phyloP scores from a whole-genome alignment of 2,888 invertebrate genomes.

The Epinotia brunnichana region DNA sequence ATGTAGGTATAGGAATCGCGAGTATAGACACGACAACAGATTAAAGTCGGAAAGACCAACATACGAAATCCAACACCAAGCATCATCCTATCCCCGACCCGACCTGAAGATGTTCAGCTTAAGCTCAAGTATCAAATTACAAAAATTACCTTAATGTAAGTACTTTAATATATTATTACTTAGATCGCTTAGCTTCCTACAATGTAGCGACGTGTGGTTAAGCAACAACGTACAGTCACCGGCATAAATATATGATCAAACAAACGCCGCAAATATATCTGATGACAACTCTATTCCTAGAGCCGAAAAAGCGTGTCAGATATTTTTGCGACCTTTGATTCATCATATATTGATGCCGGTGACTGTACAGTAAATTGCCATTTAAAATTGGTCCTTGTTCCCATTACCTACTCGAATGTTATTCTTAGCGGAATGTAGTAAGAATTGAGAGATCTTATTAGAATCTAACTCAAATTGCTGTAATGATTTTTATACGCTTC shows the following conservation, averaged over 20 bases:
- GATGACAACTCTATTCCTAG: too few relatives aligned
- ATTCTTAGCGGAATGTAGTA: background rate
- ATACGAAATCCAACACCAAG: too few relatives aligned
- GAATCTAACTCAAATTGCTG: background rate
- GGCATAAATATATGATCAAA: too few relatives aligned
- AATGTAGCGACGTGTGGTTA: conserved; percentile 24
- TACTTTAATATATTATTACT: conserved; percentile 28
- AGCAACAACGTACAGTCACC: conserved; percentile 12
- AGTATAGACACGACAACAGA: too few relatives aligned
- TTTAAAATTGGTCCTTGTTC: conserved; percentile 14
- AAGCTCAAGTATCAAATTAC: conserved; percentile 33
- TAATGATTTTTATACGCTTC: background rate
- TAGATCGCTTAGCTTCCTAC: conserved; percentile 26
- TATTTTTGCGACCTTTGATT: too few relatives aligned
- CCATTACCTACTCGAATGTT: background rate
- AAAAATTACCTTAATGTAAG: conserved; percentile 28
- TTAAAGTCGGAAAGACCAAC: too few relatives aligned
- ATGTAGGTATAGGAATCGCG: too few relatives aligned
- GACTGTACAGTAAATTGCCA: conserved; percentile 17
- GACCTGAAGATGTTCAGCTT: conserved; percentile 38
- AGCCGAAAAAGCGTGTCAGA: too few relatives aligned
- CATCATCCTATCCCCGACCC: conserved; percentile 51
- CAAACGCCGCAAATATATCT: too few relatives aligned
- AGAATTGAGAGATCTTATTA: conserved; percentile 8
- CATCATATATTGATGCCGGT: too few relatives aligned